phyloP scores from a whole-genome alignment of 2,113 vertebrate genomes.

The human region DNA sequence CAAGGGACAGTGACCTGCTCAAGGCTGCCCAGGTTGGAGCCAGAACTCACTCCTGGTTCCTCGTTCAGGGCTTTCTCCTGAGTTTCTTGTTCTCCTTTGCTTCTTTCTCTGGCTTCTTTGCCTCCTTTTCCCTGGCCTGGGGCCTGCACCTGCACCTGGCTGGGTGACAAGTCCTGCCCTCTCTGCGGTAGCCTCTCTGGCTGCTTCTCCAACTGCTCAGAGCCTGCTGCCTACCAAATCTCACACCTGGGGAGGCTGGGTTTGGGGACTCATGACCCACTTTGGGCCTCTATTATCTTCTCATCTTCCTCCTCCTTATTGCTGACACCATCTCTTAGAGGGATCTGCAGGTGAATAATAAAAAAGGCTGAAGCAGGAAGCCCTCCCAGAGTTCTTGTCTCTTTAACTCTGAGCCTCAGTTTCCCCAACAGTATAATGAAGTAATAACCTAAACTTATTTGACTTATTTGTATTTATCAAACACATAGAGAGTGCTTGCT shows the following conservation, averaged over 20 bases:
- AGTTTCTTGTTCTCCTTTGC: not conserved
- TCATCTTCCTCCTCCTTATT: not conserved
- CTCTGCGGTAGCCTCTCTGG: not conserved
- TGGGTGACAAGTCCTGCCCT: fast-evolving
- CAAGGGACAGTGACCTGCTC: not conserved
- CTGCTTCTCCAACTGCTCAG: not conserved
- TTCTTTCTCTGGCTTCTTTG: not conserved
- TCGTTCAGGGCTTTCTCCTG: not conserved
- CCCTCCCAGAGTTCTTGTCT: not conserved
- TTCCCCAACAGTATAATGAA: not conserved
- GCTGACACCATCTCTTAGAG: not conserved
- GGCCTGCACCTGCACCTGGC: not conserved
- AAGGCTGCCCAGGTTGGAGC: not conserved
- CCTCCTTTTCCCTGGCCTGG: not conserved
- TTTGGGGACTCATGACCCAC: not conserved
- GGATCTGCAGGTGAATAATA: not conserved
- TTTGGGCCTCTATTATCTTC: not conserved
- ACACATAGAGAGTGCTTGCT: not conserved
- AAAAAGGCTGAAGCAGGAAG: not conserved
- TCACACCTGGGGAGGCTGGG: fast-evolving
- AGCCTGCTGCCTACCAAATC: too few relatives aligned
- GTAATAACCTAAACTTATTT: not conserved
- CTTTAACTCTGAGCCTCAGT: not conserved
- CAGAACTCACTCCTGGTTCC: not conserved
- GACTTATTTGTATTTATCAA: not conserved